Base-by-base conservation (phyloP, 2,888 invertebrate species). In the Stictocephala bisonia region DNA sequence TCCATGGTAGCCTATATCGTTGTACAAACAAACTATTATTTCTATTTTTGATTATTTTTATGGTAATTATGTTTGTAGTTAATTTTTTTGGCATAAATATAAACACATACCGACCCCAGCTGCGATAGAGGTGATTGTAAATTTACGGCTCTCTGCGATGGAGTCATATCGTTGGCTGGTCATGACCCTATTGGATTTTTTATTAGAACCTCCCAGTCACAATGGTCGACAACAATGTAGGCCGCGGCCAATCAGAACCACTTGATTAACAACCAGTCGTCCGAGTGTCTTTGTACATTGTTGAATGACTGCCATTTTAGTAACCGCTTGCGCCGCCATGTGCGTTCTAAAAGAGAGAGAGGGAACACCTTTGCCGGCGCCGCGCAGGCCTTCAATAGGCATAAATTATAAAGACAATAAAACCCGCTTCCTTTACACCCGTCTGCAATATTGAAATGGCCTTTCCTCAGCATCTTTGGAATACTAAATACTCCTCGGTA, bases 321-420 rank as follows among this genome's bases (percentile, higher is more conserved):
- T n/a, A n/a, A n/a, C n/a, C n/a, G n/a, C n/a, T n/a, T n/a, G n/a
- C n/a, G n/a, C n/a, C n/a, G 35, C 7, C 35, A 11, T 9, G 35
- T 9, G 11, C 35, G 35, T 9, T 9, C 35, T 9, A 9, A 7
- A 35, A 35, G 35, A 9, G 35, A 35, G 11, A 9, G 7, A 35
- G 11, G 7, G 7, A 9, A 11, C 11, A 9, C 35, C 3, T 18
- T 6, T 50, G 50, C 3, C 18, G 4, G 50, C 50, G 50, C 50
- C 4, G 4, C 20, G 50, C 6, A 4, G 50, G 24, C 27, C 31
- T 56, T 29, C 9, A 29, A n/a, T 11, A 31, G 27, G 6, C n/a
- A 56, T 56, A 56, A 56, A 56, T 56, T 29, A 56, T 29, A n/a
- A 1, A 20, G 26, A 48, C 24, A 51, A 51, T 51, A 51, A 51